Percentiles rank a stretch among this genome's conserved stretches.
These are phyloP conservation scores for Elephas maximus DNA, from an alignment of 2,113 vertebrate genomes.

Conservation along the genomic window DNA sequence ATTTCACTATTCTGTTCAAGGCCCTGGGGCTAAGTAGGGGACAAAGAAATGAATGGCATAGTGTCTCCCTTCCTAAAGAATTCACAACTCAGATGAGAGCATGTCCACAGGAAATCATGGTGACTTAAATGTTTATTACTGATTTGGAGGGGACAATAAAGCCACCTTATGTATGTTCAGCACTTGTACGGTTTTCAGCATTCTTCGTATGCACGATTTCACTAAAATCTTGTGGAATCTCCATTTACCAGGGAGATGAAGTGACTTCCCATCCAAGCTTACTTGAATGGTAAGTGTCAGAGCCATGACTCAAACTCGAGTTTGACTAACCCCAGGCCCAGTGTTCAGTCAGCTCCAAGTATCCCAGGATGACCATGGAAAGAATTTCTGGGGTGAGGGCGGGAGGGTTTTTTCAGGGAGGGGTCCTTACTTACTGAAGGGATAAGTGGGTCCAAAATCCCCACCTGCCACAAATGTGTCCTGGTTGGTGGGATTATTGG, in stretches of 20 bases:
- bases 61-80: not conserved
- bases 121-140: not conserved
- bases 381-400: rapidly evolving
- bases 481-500: not conserved
- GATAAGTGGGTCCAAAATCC: rapidly evolving
- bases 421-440: not conserved
- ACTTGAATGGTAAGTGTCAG: not conserved
- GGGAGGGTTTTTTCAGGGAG: not conserved
- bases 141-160: not conserved
- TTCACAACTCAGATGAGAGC: not conserved
- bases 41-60: not conserved
- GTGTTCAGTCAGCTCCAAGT: not conserved
- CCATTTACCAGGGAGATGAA: not conserved
- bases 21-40: not conserved
- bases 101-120: not conserved
- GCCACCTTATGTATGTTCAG: not conserved
- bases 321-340: not conserved
- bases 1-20: not conserved
- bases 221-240: not conserved
- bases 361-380: not conserved
- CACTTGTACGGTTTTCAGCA: not conserved
- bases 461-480: not conserved
- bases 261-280: not conserved
- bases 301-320: not conserved
- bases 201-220: not conserved